Evolutionary conservation across 2,888 invertebrate genomes (phyloP).

Genomic region (Geotrupes spiniger): DNA sequence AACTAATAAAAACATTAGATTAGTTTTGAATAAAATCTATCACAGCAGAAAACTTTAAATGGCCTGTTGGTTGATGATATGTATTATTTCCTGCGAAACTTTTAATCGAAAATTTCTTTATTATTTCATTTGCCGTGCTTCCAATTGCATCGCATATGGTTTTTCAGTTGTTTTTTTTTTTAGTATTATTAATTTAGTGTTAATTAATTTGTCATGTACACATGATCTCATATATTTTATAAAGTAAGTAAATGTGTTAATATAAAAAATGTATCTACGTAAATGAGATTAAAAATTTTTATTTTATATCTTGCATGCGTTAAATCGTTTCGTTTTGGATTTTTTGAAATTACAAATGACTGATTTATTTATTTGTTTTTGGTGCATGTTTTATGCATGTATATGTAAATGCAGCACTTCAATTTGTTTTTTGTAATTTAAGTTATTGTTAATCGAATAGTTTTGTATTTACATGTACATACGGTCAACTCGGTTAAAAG

Average conservation of each 20-base stretch:
- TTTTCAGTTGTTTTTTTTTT: slow-evolving; percentile 10
- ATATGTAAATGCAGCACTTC: neutral
- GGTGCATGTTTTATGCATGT: slow-evolving; percentile 19
- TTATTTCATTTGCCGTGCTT: slow-evolving; percentile 4
- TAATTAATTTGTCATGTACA: slow-evolving; percentile 13
- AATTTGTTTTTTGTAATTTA: no score
- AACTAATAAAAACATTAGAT: no score
- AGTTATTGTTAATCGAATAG: no score
- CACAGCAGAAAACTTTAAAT: no score
- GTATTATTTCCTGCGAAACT: no score
- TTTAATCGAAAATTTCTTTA: neutral
- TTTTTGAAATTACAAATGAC: slow-evolving; percentile 61
- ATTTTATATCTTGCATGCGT: slow-evolving; percentile 11
- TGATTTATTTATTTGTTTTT: slow-evolving; percentile 48
- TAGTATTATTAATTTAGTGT: slow-evolving; percentile 13
- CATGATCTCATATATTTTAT: slow-evolving; percentile 20
- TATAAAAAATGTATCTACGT: slow-evolving; percentile 9
- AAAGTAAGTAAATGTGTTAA: slow-evolving; percentile 13
- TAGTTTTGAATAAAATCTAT: no score
- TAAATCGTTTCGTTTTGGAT: slow-evolving; percentile 54
- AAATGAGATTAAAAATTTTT: slow-evolving; percentile 13
- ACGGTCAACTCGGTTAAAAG: no score
- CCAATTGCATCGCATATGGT: slow-evolving; percentile 8
- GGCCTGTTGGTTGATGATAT: no score
- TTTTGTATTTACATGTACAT: no score